Percentiles rank a stretch among this genome's conserved stretches.
These are phyloP conservation scores for Ormyrus rosae DNA, from an alignment of 2,888 invertebrate genomes.

Conservation along the genomic window DNA sequence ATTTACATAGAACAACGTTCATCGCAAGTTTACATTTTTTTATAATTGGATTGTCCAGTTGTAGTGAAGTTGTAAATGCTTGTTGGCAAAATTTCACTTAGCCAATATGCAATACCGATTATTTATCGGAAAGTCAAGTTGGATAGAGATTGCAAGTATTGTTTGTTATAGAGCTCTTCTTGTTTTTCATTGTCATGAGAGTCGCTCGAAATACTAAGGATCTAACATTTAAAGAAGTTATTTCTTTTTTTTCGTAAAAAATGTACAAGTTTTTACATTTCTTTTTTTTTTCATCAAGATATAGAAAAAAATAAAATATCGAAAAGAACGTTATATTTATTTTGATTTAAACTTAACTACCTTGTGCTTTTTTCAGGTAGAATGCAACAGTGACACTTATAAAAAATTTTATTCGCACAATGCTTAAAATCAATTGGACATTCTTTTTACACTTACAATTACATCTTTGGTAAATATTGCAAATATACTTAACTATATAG, in stretches of 20 bases:
- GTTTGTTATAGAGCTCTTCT: slow-evolving; percentile 5
- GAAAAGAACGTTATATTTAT: background rate
- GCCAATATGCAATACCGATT: slow-evolving; percentile 17
- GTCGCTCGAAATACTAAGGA: slow-evolving; percentile 36
- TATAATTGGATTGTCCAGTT: slow-evolving; percentile 51
- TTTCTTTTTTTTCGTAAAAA: slow-evolving; percentile 39
- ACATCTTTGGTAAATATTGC: slow-evolving; percentile 32
- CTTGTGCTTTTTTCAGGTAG: slow-evolving; percentile 9
- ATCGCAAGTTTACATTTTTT: slow-evolving; percentile 49
- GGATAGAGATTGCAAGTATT: slow-evolving; percentile 22
- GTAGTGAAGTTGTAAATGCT: slow-evolving; percentile 25
- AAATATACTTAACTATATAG: background rate
- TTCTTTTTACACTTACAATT: slow-evolving; percentile 28
- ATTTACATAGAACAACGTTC: slow-evolving; percentile 47
- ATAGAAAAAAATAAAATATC: slow-evolving; percentile 33
- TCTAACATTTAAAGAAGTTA: slow-evolving; percentile 47
- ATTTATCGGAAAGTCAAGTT: slow-evolving; percentile 21
- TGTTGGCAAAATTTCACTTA: background rate
- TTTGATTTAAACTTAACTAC: slow-evolving; percentile 18
- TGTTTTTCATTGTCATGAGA: slow-evolving; percentile 21
- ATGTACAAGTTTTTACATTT: slow-evolving; percentile 47
- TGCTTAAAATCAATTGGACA: slow-evolving; percentile 6
- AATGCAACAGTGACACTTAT: background rate
- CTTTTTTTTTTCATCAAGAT: slow-evolving; percentile 26
- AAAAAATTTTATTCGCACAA: background rate